Conservation (phyloP, 2,797 vertebrate genomes). For the Microchirus variegatus region DNA sequence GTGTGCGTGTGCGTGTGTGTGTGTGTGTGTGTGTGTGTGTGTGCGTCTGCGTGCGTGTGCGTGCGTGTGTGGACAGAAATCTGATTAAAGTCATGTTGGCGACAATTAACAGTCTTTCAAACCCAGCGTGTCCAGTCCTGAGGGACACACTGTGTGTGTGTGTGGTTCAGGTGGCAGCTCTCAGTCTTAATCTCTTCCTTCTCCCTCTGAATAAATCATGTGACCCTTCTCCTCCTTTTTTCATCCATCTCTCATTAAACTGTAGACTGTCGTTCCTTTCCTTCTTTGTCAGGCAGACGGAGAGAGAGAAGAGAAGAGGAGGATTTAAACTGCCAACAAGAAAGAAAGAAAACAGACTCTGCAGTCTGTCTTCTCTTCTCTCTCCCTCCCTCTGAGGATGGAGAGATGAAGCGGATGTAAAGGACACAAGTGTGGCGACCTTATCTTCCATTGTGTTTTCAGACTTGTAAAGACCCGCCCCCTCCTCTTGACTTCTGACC, state of each 20-base stretch:
- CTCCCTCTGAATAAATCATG: conserved; percentile 88
- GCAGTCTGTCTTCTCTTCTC: not conserved
- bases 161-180: conserved; percentile 87
- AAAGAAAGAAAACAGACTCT: no score
- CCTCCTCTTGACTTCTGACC: conserved; percentile 51
- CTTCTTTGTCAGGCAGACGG: not conserved
- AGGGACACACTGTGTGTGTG: conserved; percentile 51
- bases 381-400: not conserved
- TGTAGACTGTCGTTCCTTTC: not conserved
- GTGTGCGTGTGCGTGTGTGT: no score
- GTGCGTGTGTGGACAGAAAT: conserved; percentile 71
- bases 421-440: conserved; percentile 30
- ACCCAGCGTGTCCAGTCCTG: conserved; percentile 77
- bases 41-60: conserved; percentile 53
- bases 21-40: conserved; percentile 41
- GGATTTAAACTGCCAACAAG: no score
- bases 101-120: conserved; percentile 93
- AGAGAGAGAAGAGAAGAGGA: no score
- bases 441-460: conserved; percentile 33
- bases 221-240: conserved; percentile 43
- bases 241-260: conserved; percentile 38
- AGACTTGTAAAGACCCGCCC: conserved; percentile 61
- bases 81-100: conserved; percentile 98
- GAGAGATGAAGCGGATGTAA: conserved; percentile 10
- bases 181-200: conserved; percentile 85